Percentiles rank a stretch among this genome's conserved stretches.
phyloP scores from a whole-genome alignment of 2,888 invertebrate genomes.

The Diarsia dahlii region DNA sequence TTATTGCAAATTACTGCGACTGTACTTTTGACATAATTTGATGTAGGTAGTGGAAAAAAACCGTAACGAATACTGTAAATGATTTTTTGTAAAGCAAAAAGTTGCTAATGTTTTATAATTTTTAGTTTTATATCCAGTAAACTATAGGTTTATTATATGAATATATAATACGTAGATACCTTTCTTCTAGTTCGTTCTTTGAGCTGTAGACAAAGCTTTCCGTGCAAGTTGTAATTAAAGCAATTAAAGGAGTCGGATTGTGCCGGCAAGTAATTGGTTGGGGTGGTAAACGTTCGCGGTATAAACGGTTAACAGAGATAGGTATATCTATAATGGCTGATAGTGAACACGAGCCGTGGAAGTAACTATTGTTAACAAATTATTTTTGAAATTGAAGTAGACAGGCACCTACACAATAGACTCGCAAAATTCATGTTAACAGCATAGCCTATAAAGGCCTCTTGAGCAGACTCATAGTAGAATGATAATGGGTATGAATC shows the following conservation, averaged over 20 bases:
- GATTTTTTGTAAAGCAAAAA: slow-evolving; percentile 21
- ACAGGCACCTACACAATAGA: neutral
- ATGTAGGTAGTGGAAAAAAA: slow-evolving; percentile 14
- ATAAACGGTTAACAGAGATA: slow-evolving; percentile 29
- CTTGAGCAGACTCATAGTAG: neutral
- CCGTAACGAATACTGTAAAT: neutral
- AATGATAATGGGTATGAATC: no score
- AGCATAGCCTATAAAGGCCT: neutral
- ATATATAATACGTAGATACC: neutral
- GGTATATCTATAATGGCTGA: neutral
- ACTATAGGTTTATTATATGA: neutral
- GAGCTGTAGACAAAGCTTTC: slow-evolving; percentile 21
- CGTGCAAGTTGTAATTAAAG: slow-evolving; percentile 48
- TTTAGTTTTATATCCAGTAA: neutral
- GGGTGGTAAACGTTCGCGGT: slow-evolving; percentile 24
- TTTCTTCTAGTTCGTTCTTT: neutral
- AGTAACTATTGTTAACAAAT: neutral
- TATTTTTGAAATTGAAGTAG: neutral
- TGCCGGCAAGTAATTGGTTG: slow-evolving; percentile 39
- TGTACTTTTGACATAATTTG: slow-evolving; percentile 4
- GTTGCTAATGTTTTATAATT: slow-evolving; percentile 1
- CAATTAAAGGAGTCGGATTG: slow-evolving; percentile 44
- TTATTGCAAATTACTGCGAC: slow-evolving; percentile 33
- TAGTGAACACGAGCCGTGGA: neutral
- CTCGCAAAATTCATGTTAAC: neutral